A percentile compares a stretch with the other conserved stretches of the same genome.
Evolutionary conservation across 2,113 vertebrate genomes (phyloP).

Genomic region (Brachyistius frenatus): DNA sequence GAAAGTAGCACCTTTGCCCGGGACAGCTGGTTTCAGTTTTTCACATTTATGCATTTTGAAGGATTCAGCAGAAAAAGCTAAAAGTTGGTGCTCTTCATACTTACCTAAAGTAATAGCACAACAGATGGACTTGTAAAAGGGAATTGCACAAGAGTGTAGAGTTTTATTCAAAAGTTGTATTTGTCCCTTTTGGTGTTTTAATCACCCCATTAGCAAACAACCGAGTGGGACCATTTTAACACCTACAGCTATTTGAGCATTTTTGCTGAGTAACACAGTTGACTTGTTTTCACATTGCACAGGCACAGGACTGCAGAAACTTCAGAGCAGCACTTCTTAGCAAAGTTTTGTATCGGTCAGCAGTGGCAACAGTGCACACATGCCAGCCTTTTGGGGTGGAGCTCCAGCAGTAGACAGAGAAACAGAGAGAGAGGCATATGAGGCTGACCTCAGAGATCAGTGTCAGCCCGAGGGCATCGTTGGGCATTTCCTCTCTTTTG

Average conservation of each 20-base stretch:
- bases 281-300: slow-evolving; percentile 25
- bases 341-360: slow-evolving; percentile 27
- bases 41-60: slow-evolving; percentile 1
- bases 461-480: slow-evolving; percentile 70
- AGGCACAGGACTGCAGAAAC: slow-evolving; percentile 7
- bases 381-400: slow-evolving; percentile 28
- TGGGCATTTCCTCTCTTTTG: slow-evolving; percentile 74
- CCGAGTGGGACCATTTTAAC: background rate
- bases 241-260: slow-evolving; percentile 40
- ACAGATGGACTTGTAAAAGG: background rate
- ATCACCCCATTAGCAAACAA: slow-evolving; percentile 22
- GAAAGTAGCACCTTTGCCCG: slow-evolving; percentile 19
- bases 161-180: slow-evolving; percentile 3
- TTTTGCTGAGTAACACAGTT: slow-evolving; percentile 35
- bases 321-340: slow-evolving; percentile 3
- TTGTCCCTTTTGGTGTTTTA: slow-evolving; percentile 2
- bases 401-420: slow-evolving; percentile 54
- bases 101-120: background rate
- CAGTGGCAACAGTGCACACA: slow-evolving; percentile 20
- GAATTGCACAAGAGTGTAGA: slow-evolving; percentile 8
- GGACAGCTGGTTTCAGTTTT: slow-evolving; percentile 33
- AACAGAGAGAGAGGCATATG: slow-evolving; percentile 48
- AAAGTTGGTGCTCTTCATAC: background rate
- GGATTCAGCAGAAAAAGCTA: slow-evolving; percentile 8
- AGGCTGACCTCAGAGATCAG: slow-evolving; percentile 65